These are phyloP conservation scores for Phaethon lepturus DNA, from an alignment of 2,113 vertebrate genomes.

Conservation along the genomic window DNA sequence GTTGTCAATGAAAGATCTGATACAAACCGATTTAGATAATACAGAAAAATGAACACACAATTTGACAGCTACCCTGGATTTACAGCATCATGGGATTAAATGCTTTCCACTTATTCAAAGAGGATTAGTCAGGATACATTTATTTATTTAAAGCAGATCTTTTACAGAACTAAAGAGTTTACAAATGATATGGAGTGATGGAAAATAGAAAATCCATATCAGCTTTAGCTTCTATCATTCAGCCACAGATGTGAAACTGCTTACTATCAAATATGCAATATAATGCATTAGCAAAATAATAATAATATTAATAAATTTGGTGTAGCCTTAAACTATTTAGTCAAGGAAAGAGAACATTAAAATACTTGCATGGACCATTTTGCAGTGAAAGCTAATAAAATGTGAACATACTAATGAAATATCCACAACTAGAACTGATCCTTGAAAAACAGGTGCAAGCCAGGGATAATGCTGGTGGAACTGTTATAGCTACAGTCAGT, in stretches of 20 bases:
- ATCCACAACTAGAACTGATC: not conserved
- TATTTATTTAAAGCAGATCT: conserved; percentile 77
- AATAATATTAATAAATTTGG: conserved; percentile 21
- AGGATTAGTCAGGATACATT: conserved; percentile 76
- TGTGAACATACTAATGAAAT: not conserved
- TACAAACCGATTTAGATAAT: conserved; percentile 71
- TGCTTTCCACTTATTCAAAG: conserved; percentile 77
- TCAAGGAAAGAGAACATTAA: not conserved
- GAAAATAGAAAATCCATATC: conserved; percentile 74
- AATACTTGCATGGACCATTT: not conserved
- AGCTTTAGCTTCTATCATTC: conserved; percentile 72
- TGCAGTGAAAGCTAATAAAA: not conserved
- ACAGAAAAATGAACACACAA: conserved; percentile 73
- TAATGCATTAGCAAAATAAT: conserved; percentile 39
- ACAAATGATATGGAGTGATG: conserved; percentile 61
- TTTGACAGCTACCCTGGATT: conserved; percentile 75
- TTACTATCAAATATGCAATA: conserved; percentile 39
- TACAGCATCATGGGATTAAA: conserved; percentile 75
- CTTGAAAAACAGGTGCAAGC: not conserved
- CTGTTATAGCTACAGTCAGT: not conserved
- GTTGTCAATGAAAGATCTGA: conserved; percentile 66
- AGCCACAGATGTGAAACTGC: conserved; percentile 66
- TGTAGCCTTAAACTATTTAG: not conserved
- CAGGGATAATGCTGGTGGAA: not conserved
- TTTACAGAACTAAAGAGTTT: conserved; percentile 77